These are phyloP conservation scores for Antitype chi DNA, from an alignment of 2,888 invertebrate species.

Conservation along the genomic window DNA sequence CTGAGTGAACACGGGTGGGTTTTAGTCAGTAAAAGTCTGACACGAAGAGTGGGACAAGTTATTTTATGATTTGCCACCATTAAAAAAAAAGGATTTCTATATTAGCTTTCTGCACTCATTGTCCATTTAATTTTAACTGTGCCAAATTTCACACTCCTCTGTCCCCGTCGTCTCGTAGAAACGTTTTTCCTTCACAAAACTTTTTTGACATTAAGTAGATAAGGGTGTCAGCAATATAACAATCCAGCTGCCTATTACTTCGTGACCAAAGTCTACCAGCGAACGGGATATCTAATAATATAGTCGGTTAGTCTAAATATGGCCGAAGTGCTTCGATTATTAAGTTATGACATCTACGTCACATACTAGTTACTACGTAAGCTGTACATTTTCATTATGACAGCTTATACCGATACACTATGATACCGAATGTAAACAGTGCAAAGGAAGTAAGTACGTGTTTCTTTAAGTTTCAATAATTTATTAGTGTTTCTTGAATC, in stretches of 20 bases:
- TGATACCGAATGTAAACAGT: constrained; percentile 36
- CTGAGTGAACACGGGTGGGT: no score
- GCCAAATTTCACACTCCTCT: no score
- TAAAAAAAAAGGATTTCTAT: no score
- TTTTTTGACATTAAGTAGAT: no score
- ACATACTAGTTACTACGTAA: neutral
- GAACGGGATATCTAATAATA: neutral
- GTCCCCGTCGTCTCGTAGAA: no score
- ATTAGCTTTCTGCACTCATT: no score
- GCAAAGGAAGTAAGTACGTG: constrained; percentile 33
- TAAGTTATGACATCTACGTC: neutral
- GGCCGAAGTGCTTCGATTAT: neutral
- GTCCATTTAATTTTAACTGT: no score
- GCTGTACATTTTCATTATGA: constrained; percentile 34
- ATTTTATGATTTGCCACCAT: no score
- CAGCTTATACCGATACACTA: constrained; percentile 35
- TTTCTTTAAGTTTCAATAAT: constrained; percentile 43
- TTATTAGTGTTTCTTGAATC: constrained; percentile 35
- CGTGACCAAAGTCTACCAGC: neutral
- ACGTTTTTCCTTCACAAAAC: no score
- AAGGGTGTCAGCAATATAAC: no score
- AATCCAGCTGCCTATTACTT: neutral
- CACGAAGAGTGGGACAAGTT: no score
- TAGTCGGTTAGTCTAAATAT: neutral
- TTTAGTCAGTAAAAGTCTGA: no score